phyloP scores from a whole-genome alignment of 2,113 vertebrate species.

The Bubo blakistoni region DNA sequence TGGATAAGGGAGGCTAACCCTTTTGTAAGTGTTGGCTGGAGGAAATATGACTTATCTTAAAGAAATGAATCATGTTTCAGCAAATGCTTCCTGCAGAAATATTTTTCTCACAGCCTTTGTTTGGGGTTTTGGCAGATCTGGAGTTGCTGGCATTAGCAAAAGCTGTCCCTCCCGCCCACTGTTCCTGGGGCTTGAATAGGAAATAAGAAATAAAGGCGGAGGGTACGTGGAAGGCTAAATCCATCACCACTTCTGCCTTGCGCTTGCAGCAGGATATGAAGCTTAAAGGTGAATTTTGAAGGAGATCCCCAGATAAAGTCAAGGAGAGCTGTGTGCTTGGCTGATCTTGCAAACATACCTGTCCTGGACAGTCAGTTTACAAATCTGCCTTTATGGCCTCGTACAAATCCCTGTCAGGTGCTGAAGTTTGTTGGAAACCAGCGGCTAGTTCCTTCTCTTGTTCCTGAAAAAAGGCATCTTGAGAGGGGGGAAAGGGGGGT shows the following conservation, averaged over 20 bases:
- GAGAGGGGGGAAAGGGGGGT: background rate
- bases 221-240: background rate
- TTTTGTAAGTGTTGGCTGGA: background rate
- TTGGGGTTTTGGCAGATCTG: constrained; percentile 32
- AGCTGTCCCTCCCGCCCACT: background rate
- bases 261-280: background rate
- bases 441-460: background rate
- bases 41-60: constrained; percentile 3
- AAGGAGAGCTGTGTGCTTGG: background rate
- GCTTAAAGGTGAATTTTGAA: background rate
- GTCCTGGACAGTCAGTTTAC: background rate
- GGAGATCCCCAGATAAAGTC: background rate
- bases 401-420: background rate
- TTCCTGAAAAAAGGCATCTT: background rate
- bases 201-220: constrained; percentile 15
- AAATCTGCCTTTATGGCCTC: background rate
- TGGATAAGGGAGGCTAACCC: background rate
- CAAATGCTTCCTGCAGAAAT: constrained; percentile 35
- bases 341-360: background rate
- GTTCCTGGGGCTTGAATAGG: background rate
- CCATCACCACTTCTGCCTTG: background rate
- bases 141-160: constrained; percentile 48
- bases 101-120: constrained; percentile 59
- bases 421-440: background rate
- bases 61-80: constrained; percentile 51